Percentiles rank a stretch among this genome's conserved stretches.
Evolutionary conservation across 2,113 vertebrate genomes (phyloP).

Genomic region (Hyperopisus bebe): DNA sequence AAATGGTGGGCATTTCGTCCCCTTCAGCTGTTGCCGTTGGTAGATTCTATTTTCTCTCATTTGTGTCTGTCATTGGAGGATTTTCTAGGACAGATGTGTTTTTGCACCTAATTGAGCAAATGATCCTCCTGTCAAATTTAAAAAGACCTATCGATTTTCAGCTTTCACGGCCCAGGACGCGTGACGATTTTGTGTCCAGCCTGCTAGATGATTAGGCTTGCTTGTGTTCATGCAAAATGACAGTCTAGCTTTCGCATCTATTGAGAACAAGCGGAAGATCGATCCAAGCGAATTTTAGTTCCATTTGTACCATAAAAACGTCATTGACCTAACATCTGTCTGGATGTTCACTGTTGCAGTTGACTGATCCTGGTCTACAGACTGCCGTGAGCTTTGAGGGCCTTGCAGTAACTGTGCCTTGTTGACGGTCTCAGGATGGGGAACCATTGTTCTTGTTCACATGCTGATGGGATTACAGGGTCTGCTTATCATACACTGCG

Average conservation of each 20-base stretch:
- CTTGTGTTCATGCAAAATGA: not conserved
- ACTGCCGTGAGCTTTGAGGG: not conserved
- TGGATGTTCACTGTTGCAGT: not conserved
- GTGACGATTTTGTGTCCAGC: not conserved
- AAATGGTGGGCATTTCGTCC: slow-evolving; percentile 30
- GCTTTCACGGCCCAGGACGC: not conserved
- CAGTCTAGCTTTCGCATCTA: not conserved
- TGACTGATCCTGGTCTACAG: not conserved
- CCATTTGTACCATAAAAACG: not conserved
- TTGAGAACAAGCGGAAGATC: not conserved
- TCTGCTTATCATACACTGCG: not conserved
- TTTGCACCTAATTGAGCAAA: not conserved
- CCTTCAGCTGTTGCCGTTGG: slow-evolving; percentile 52
- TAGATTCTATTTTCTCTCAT: slow-evolving; percentile 15
- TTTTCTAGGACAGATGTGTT: not conserved
- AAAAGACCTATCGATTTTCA: not conserved
- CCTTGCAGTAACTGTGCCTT: not conserved
- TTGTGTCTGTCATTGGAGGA: not conserved
- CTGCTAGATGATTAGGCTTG: not conserved
- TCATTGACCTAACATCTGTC: not conserved
- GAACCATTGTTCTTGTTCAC: not conserved
- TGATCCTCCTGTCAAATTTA: not conserved
- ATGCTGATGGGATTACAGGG: not conserved
- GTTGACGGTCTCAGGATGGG: not conserved
- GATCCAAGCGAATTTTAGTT: not conserved